These are phyloP conservation scores for Artibeus lituratus DNA, from an alignment of 2,797 vertebrate genomes.

Conservation along the genomic window DNA sequence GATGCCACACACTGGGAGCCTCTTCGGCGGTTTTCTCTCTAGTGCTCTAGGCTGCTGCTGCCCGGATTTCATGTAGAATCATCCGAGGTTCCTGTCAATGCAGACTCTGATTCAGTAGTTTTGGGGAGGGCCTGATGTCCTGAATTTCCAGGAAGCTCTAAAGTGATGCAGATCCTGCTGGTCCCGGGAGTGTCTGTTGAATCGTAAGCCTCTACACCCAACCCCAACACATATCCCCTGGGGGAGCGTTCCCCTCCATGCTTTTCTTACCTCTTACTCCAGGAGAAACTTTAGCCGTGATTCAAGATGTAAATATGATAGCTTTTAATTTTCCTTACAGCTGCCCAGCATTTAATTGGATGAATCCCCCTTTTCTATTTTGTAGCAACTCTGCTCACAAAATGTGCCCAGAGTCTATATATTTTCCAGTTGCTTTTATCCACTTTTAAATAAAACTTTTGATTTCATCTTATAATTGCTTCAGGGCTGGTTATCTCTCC, in stretches of 20 bases:
- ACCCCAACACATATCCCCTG: background rate
- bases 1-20: background rate
- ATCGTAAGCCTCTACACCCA: background rate
- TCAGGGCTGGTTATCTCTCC: background rate
- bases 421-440: conserved; percentile 8
- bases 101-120: background rate
- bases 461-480: background rate
- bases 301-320: background rate
- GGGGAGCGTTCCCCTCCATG: background rate
- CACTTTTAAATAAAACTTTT: background rate
- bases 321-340: background rate
- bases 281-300: background rate
- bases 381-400: background rate
- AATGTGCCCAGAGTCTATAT: background rate
- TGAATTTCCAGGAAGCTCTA: background rate
- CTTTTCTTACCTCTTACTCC: background rate
- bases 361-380: background rate
- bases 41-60: background rate
- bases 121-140: background rate
- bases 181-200: background rate
- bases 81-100: background rate
- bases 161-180: background rate
- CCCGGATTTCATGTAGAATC: background rate
- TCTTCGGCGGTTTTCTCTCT: background rate
- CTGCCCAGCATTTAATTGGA: background rate